Evolutionary conservation across 2,888 invertebrate species (phyloP).

Genomic region (Heteropelma amictum): DNA sequence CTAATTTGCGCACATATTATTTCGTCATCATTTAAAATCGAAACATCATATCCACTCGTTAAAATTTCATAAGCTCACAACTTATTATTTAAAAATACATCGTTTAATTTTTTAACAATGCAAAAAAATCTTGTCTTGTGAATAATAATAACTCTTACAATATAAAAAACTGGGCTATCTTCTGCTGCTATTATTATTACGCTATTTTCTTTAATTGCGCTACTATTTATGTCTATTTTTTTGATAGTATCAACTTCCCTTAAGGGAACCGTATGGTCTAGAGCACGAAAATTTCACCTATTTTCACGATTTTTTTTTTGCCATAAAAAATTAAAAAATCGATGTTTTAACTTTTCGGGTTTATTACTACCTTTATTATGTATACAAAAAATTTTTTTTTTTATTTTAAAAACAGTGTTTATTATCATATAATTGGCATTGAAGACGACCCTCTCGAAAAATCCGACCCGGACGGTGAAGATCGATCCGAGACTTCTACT

Average conservation of each 20-base stretch:
- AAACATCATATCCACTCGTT: neutral
- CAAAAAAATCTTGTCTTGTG: slow-evolving; percentile 5
- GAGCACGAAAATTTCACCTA: no score
- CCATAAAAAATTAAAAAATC: no score
- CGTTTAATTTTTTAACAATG: slow-evolving; percentile 23
- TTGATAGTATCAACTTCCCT: neutral
- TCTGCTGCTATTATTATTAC: slow-evolving; percentile 35
- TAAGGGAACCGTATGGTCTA: no score
- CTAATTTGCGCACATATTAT: neutral
- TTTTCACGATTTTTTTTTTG: no score
- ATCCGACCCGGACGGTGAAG: no score
- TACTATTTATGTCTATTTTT: slow-evolving; percentile 21
- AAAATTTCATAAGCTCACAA: neutral
- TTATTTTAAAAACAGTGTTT: no score
- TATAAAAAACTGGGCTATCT: slow-evolving; percentile 32
- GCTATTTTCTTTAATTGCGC: slow-evolving; percentile 26
- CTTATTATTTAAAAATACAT: slow-evolving; percentile 10
- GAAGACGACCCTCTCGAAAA: no score
- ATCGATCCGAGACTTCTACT: no score
- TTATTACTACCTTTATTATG: no score
- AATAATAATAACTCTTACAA: slow-evolving; percentile 16
- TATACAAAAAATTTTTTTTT: no score
- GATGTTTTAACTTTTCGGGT: no score
- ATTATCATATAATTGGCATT: no score
- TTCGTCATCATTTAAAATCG: neutral